Percentiles rank a stretch among this genome's conserved stretches.
Conservation (phyloP, 2,888 invertebrate genomes). For the Punctoribates punctum region DNA sequence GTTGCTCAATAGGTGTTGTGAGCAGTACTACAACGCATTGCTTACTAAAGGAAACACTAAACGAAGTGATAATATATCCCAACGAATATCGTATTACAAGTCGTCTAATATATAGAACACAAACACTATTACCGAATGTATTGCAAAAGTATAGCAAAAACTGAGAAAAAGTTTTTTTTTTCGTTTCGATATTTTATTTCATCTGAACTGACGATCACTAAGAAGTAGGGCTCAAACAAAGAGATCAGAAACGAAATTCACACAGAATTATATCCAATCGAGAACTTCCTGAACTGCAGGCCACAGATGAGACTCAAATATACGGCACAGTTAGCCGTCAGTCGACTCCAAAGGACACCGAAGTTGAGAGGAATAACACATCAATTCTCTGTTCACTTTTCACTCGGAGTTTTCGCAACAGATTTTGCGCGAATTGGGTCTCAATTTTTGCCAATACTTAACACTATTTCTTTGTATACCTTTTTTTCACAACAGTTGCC, state of each 20-base stretch:
- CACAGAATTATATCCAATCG: not conserved
- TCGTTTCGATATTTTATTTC: too few relatives aligned
- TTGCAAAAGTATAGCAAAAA: not conserved
- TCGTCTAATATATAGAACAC: not conserved
- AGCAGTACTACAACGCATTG: not conserved
- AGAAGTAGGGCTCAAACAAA: too few relatives aligned
- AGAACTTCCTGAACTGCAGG: not conserved
- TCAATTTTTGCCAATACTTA: not conserved
- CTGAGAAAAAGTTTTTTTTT: not conserved
- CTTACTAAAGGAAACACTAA: not conserved
- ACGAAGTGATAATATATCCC: slow-evolving; percentile 4
- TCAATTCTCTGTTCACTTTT: not conserved
- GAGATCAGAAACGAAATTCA: not conserved
- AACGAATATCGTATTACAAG: slow-evolving; percentile 4
- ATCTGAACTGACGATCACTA: too few relatives aligned
- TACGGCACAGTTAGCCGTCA: too few relatives aligned
- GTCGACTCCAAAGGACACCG: not conserved
- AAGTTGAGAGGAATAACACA: not conserved
- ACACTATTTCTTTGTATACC: too few relatives aligned
- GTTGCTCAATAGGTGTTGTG: slow-evolving; percentile 17
- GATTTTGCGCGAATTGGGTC: slow-evolving; percentile 15
- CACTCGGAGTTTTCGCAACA: not conserved
- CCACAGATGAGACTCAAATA: not conserved
- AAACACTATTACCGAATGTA: not conserved
- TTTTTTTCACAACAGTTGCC: too few relatives aligned